phyloP scores from a whole-genome alignment of 92 coral and sea anemone species.

The Nematostella vectensis region DNA sequence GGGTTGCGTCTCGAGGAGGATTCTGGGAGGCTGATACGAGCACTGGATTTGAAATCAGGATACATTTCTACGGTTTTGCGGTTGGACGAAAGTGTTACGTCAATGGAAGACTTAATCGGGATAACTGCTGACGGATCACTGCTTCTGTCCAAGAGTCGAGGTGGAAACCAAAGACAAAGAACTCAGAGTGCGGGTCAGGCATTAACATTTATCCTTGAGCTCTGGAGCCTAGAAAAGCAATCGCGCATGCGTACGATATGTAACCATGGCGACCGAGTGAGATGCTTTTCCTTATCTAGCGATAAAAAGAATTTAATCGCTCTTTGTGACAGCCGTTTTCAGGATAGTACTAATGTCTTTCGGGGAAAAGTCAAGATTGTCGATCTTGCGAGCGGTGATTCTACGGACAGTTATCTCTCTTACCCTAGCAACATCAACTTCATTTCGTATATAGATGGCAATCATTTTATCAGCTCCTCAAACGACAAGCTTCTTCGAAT shows the following conservation, averaged over 20 bases:
- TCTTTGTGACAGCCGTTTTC: conserved; percentile 25
- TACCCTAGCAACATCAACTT: conserved; percentile 59
- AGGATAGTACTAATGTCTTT: conserved; percentile 33
- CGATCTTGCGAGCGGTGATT: conserved; percentile 22
- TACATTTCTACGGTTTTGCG: conserved; percentile 6
- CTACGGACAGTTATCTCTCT: conserved; percentile 15
- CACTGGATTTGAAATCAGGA: conserved; percentile 27
- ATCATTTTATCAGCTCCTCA: conserved; percentile 54
- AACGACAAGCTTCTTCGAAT: conserved; percentile 58
- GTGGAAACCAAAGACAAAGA: conserved; percentile 14
- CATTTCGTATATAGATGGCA: conserved; percentile 38
- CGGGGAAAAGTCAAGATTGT: conserved; percentile 36
- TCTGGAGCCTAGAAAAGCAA: conserved; percentile 27
- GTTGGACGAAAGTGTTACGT: conserved; percentile 2
- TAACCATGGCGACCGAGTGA: conserved; percentile 32
- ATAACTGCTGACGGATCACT: conserved; percentile 26
- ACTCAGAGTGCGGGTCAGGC: neutral
- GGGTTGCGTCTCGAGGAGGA: neutral
- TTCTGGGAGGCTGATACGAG: conserved; percentile 26
- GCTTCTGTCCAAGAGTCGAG: conserved; percentile 8
- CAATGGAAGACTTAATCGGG: conserved; percentile 22
- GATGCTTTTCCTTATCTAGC: conserved; percentile 50
- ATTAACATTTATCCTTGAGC: conserved; percentile 17
- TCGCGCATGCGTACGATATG: conserved; percentile 20
- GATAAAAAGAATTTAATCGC: conserved; percentile 37